phyloP scores from a whole-genome alignment of 2,113 vertebrate species.

The Bungarus multicinctus region DNA sequence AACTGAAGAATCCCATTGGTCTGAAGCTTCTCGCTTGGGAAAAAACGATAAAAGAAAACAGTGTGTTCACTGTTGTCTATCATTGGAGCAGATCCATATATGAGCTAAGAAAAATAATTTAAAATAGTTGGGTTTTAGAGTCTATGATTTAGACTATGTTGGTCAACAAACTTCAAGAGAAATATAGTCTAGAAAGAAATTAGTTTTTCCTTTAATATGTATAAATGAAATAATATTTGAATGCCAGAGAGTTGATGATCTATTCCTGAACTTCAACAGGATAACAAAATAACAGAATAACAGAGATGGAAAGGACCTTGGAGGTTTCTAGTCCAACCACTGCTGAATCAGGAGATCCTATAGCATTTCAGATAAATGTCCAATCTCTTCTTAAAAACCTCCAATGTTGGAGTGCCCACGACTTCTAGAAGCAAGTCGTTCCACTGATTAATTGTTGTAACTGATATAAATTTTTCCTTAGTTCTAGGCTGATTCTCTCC shows the following conservation, averaged over 20 bases:
- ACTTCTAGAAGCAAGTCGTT: background rate
- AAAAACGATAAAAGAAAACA: background rate
- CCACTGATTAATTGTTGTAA: background rate
- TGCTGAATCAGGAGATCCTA: background rate
- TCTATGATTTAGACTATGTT: background rate
- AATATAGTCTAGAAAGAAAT: background rate
- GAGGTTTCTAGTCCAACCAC: background rate
- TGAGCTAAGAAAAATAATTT: background rate
- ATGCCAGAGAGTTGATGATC: background rate
- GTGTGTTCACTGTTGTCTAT: background rate
- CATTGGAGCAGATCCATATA: background rate
- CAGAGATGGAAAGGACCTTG: no score
- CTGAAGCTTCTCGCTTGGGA: background rate
- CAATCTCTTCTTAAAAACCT: background rate
- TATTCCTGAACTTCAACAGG: background rate
- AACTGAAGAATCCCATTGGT: background rate
- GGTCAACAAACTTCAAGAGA: background rate
- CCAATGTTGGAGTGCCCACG: background rate
- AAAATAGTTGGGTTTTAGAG: background rate
- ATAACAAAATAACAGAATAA: background rate
- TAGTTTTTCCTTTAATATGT: background rate
- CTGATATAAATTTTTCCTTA: background rate
- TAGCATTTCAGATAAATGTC: background rate
- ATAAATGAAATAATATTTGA: background rate
- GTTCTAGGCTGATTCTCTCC: background rate